phyloP scores from a whole-genome alignment of 1,140 invertebrate genomes.

The Dolichoris vasculosae region DNA sequence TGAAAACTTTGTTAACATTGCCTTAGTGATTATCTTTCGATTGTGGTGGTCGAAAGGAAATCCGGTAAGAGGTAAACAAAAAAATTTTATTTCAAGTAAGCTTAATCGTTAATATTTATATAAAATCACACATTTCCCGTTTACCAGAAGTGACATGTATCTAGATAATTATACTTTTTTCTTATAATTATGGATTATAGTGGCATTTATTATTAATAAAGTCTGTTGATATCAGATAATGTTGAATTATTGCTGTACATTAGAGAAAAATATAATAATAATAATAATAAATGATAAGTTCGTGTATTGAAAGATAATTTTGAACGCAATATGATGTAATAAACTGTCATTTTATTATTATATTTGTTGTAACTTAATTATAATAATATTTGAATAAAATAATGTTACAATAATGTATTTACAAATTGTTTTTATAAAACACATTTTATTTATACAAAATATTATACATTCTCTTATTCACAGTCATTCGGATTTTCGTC shows the following conservation, averaged over 20 bases:
- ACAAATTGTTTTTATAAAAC: constrained; percentile 61
- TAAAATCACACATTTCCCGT: constrained; percentile 69
- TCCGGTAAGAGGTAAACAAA: constrained; percentile 61
- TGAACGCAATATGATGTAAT: constrained; percentile 10
- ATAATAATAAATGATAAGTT: constrained; percentile 53
- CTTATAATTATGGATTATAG: constrained; percentile 52
- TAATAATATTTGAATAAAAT: constrained; percentile 45
- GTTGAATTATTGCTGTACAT: constrained; percentile 67
- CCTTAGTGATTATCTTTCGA: constrained; percentile 68
- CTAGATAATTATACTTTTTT: constrained; percentile 45
- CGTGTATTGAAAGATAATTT: constrained; percentile 18
- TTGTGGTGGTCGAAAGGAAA: constrained; percentile 73
- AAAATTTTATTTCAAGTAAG: constrained; percentile 67
- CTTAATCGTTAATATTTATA: constrained; percentile 63
- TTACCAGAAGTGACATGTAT: constrained; percentile 73
- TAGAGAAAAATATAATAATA: constrained; percentile 64
- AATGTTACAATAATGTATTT: constrained; percentile 41
- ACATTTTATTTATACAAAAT: constrained; percentile 56
- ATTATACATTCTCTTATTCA: constrained; percentile 51
- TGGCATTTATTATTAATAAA: constrained; percentile 62
- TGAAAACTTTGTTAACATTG: constrained; percentile 57
- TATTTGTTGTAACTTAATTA: neutral
- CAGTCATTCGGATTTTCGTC: constrained; percentile 19
- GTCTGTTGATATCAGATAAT: constrained; percentile 62
- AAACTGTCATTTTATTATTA: constrained; percentile 17